These are phyloP conservation scores for Nemoura dubitans DNA, from an alignment of 2,888 invertebrate species.

Conservation along the genomic window DNA sequence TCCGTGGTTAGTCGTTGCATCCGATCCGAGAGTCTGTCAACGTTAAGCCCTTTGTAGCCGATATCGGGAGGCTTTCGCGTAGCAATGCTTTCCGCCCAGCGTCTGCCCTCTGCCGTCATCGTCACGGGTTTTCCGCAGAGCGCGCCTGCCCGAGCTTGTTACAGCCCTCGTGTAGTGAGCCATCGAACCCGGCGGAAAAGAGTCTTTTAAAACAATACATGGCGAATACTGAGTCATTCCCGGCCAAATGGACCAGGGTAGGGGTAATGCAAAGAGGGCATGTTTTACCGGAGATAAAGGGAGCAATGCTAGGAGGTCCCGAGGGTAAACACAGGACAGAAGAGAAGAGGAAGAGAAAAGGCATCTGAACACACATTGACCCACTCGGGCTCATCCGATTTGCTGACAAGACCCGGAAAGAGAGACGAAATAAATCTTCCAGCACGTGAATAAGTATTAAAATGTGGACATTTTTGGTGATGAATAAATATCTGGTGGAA, in stretches of 20 bases:
- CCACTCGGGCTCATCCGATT: slow-evolving; percentile 39
- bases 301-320: slow-evolving; percentile 20
- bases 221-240: not conserved
- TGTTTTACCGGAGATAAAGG: slow-evolving; percentile 28
- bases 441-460: too few relatives aligned
- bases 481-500: too few relatives aligned
- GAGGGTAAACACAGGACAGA: not conserved
- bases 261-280: slow-evolving; percentile 29
- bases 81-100: not conserved
- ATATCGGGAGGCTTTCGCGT: not conserved
- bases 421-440: not conserved
- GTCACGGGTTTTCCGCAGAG: not conserved
- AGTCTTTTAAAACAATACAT: slow-evolving; percentile 23
- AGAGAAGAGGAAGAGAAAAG: not conserved
- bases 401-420: slow-evolving; percentile 20
- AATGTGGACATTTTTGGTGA: too few relatives aligned
- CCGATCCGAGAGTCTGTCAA: not conserved
- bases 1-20: too few relatives aligned
- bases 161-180: not conserved
- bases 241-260: not conserved
- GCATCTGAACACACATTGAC: slow-evolving; percentile 12
- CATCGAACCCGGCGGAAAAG: not conserved
- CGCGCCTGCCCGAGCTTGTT: not conserved
- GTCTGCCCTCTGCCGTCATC: not conserved
- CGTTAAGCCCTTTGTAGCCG: not conserved